Percentiles rank a stretch among this genome's conserved stretches.
Conservation (phyloP, 2,797 vertebrate genomes). For the Schizopygopsis malacanthus region DNA sequence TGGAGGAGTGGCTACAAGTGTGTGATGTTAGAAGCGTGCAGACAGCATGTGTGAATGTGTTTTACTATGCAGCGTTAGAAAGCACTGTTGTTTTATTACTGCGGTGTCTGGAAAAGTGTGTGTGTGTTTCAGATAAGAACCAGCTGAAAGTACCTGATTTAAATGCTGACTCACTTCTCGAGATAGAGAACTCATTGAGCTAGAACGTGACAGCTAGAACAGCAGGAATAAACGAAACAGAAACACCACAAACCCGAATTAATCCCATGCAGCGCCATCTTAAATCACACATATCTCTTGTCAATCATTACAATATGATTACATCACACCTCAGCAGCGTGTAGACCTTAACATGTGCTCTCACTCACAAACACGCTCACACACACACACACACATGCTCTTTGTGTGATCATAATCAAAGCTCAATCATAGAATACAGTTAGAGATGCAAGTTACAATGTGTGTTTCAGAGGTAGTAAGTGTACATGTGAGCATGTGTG, state of each 20-base stretch:
- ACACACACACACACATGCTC: constrained; percentile 41
- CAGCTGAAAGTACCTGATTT: constrained; percentile 92
- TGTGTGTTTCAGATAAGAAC: constrained; percentile 60
- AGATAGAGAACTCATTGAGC: constrained; percentile 98
- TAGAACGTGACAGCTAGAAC: constrained; percentile 97
- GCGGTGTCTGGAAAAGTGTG: background rate
- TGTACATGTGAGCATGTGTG: constrained; percentile 8
- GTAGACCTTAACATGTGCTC: background rate
- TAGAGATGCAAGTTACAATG: background rate
- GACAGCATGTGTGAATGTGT: constrained; percentile 11
- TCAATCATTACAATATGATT: constrained; percentile 47
- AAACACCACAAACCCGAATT: constrained; percentile 75
- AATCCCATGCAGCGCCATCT: constrained; percentile 76
- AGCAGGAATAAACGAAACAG: constrained; percentile 80
- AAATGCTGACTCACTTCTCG: constrained; percentile 98
- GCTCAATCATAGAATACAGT: background rate
- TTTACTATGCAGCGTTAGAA: background rate
- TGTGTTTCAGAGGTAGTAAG: background rate
- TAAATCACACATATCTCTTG: constrained; percentile 31
- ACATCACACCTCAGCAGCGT: constrained; percentile 25
- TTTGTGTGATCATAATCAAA: constrained; percentile 4
- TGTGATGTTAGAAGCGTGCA: constrained; percentile 44
- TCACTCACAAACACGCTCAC: background rate
- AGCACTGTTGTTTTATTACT: constrained; percentile 8
- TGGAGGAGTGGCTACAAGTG: constrained; percentile 40